Conservation (phyloP, 2,797 vertebrate genomes). For the Neomorphus geoffroyi region DNA sequence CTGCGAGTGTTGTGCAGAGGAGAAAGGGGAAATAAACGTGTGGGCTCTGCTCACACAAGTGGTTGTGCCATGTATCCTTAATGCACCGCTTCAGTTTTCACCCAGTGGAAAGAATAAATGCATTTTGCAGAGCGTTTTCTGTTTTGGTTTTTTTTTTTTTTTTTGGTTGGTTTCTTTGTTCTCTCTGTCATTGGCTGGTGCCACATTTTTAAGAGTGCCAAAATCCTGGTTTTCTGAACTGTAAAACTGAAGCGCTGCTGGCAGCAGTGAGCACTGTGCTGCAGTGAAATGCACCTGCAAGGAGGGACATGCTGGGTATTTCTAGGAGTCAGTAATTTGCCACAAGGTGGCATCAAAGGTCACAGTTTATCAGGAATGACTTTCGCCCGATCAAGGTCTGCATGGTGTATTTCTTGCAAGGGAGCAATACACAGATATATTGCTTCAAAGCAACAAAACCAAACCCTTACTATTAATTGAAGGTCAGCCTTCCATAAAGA, state of each 20-base stretch:
- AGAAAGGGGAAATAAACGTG: neutral
- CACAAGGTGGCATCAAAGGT: constrained; percentile 28
- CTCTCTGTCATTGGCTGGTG: accelerated
- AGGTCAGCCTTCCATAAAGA: neutral
- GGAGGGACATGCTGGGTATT: neutral
- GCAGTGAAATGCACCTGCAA: neutral
- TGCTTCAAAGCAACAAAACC: neutral
- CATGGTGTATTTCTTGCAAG: neutral
- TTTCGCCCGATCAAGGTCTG: neutral
- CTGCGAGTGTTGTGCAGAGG: neutral
- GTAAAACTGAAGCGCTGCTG: neutral
- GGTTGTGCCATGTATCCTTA: neutral
- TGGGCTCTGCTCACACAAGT: accelerated
- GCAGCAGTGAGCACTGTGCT: neutral
- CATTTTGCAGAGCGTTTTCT: neutral
- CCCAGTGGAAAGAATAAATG: neutral
- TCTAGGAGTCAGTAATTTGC: neutral
- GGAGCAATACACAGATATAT: neutral
- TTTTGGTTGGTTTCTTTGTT: no score
- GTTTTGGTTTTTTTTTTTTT: neutral
- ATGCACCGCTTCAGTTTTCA: accelerated
- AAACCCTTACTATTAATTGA: neutral
- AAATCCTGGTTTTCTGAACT: neutral
- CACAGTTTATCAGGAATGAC: neutral
- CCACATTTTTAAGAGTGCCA: neutral